Conservation (phyloP, 2,113 vertebrate species). For the Bombycilla garrulus region DNA sequence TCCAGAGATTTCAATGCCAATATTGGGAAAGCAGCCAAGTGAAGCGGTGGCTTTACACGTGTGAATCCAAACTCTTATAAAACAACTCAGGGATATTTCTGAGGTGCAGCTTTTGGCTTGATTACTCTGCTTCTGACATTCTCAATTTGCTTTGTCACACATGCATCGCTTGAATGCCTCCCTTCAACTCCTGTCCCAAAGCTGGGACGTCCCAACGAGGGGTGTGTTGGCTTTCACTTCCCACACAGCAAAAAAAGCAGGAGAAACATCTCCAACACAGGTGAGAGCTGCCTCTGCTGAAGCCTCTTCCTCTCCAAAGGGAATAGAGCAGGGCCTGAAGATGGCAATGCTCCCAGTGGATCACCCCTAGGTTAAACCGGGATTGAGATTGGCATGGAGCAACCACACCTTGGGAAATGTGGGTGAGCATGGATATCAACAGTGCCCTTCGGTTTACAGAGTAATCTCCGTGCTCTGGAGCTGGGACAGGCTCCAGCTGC, state of each 20-base stretch:
- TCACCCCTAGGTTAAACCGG: neutral
- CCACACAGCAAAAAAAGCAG: neutral
- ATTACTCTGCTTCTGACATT: neutral
- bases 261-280: neutral
- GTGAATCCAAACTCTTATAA: neutral
- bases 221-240: neutral
- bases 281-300: neutral
- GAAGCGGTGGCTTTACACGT: accelerated
- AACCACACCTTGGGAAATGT: neutral
- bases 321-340: neutral
- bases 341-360: neutral
- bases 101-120: neutral
- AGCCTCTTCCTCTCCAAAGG: neutral
- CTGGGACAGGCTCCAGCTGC: neutral
- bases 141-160: neutral
- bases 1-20: neutral
- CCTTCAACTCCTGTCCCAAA: neutral
- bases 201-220: neutral
- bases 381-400: neutral
- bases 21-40: neutral
- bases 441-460: neutral
- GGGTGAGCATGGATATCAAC: neutral
- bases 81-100: neutral
- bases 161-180: neutral
- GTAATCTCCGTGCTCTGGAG: neutral